Evolutionary conservation across 2,888 invertebrate species (phyloP).

Genomic region (Lasioglossum figueresi): DNA sequence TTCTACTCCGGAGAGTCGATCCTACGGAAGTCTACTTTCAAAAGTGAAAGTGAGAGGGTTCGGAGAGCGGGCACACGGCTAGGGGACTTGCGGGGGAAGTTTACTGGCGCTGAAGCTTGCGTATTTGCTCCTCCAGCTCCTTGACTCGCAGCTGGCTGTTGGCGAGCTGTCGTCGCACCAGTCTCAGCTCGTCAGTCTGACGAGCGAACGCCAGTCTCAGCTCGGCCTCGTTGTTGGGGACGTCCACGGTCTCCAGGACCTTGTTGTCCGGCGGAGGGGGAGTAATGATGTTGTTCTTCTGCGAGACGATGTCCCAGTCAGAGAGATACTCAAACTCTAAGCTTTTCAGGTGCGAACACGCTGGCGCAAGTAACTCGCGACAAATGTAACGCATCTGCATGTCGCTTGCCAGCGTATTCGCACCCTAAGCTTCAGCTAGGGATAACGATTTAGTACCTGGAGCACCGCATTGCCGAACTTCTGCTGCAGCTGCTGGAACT

Average conservation of each 20-base stretch:
- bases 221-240: constrained; percentile 85
- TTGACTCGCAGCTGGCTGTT: constrained; percentile 92
- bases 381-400: not conserved
- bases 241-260: constrained; percentile 76
- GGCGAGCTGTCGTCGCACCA: constrained; percentile 90
- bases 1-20: not conserved
- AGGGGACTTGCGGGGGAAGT: constrained; percentile 1
- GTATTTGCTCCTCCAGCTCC: constrained; percentile 91
- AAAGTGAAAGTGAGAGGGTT: not conserved
- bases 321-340: not conserved
- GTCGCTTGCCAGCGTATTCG: not conserved
- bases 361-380: not conserved
- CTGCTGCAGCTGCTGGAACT: constrained; percentile 92
- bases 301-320: not conserved
- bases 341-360: not conserved
- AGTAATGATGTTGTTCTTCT: constrained; percentile 79
- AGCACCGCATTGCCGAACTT: constrained; percentile 88
- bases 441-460: constrained; percentile 73
- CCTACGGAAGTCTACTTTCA: not conserved
- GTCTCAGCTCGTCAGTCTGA: constrained; percentile 91
- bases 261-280: constrained; percentile 78
- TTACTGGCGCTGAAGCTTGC: constrained; percentile 85
- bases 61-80: not conserved
- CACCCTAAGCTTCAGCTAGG: not conserved
- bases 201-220: constrained; percentile 90